Percentiles rank a stretch among this genome's conserved stretches.
phyloP scores from a whole-genome alignment of 2,888 invertebrate genomes.

The Brassicogethes aeneus region DNA sequence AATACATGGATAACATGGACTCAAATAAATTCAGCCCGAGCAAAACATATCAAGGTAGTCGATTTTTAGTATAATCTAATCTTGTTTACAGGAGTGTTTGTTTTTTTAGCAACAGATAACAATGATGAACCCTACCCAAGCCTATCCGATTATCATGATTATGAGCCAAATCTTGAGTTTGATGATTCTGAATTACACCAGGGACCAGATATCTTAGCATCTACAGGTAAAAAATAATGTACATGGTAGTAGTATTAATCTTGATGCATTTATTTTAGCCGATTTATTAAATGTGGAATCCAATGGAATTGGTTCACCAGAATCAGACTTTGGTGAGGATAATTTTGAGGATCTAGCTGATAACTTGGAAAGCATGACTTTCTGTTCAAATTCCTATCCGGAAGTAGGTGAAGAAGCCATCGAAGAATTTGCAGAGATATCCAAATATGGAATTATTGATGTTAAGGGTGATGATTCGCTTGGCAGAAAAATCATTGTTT shows the following conservation, averaged over 20 bases:
- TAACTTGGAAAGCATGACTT: conserved; percentile 35
- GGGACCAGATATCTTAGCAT: conserved; percentile 48
- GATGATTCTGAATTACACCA: conserved; percentile 86
- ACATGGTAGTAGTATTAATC: no score
- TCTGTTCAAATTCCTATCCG: conserved; percentile 35
- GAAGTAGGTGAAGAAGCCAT: conserved; percentile 53
- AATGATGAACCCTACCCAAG: conserved; percentile 71
- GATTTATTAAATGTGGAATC: conserved; percentile 38
- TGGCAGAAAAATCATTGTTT: conserved; percentile 91
- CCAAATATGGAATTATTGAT: conserved; percentile 69
- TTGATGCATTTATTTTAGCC: no score
- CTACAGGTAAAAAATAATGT: conserved; percentile 69
- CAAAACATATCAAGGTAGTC: conserved; percentile 8
- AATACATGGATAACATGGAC: conserved; percentile 11
- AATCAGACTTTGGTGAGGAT: conserved; percentile 82
- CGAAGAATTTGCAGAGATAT: conserved; percentile 49
- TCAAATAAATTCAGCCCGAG: conserved; percentile 14
- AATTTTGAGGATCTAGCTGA: conserved; percentile 81
- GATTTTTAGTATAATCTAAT: neutral
- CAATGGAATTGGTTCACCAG: conserved; percentile 53
- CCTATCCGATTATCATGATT: conserved; percentile 84
- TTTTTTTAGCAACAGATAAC: neutral
- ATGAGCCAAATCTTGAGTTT: conserved; percentile 92
- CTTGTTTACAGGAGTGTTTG: no score
- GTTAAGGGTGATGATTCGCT: conserved; percentile 75